Conservation (phyloP, 2,797 vertebrate genomes). For the Catamblyrhynchus diadema region DNA sequence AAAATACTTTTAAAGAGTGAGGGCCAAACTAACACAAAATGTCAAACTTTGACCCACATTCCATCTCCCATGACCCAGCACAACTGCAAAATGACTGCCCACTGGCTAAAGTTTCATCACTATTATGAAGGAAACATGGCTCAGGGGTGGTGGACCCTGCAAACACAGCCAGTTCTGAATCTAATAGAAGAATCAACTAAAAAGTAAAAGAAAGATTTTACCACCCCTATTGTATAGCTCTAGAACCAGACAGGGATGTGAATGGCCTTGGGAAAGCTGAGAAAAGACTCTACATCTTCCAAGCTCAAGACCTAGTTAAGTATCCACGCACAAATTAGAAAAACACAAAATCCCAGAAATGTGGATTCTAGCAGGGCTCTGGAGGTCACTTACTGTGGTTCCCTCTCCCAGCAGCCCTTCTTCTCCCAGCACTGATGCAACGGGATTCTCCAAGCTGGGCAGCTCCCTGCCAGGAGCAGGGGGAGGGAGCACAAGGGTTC, state of each 20-base stretch:
- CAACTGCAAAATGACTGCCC: background rate
- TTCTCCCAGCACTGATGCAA: background rate
- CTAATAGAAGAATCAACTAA: background rate
- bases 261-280: background rate
- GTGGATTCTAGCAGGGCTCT: background rate
- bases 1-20: slow-evolving; percentile 21
- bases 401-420: background rate
- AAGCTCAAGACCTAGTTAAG: background rate
- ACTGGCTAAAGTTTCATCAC: background rate
- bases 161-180: background rate
- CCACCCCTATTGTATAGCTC: background rate
- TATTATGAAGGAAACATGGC: background rate
- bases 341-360: background rate
- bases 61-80: background rate
- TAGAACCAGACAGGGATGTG: background rate
- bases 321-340: background rate
- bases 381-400: background rate
- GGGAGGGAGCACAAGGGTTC: background rate
- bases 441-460: background rate
- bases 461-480: background rate
- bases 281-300: background rate
- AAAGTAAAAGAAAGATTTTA: background rate
- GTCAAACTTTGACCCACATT: background rate
- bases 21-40: background rate
- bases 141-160: background rate